phyloP scores from a whole-genome alignment of 2,888 invertebrate species.

The Altica lythri region DNA sequence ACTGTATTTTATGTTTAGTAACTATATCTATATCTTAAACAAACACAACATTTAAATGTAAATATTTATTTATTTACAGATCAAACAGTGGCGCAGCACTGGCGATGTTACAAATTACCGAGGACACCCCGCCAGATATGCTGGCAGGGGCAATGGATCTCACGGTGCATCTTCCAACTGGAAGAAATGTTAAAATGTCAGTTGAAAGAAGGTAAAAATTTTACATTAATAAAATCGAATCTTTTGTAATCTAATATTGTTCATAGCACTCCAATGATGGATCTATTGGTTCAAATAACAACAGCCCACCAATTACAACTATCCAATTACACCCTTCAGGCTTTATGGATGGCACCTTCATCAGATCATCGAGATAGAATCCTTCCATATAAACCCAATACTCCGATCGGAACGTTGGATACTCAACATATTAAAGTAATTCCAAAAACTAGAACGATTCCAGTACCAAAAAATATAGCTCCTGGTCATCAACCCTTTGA shows the following conservation, averaged over 20 bases:
- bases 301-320: slow-evolving; percentile 71
- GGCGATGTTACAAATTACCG: slow-evolving; percentile 63
- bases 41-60: slow-evolving; percentile 5
- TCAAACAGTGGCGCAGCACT: slow-evolving; percentile 48
- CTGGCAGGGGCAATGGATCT: slow-evolving; percentile 72
- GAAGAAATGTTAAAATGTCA: slow-evolving; percentile 60
- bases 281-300: slow-evolving; percentile 73
- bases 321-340: slow-evolving; percentile 68
- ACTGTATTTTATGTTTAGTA: no score
- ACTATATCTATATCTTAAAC: not conserved
- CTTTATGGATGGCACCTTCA: slow-evolving; percentile 61
- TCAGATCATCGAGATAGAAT: slow-evolving; percentile 60
- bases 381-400: slow-evolving; percentile 73
- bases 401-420: slow-evolving; percentile 68
- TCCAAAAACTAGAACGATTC: slow-evolving; percentile 47
- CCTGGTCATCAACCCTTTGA: slow-evolving; percentile 65
- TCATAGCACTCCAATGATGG: slow-evolving; percentile 78
- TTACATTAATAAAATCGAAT: not conserved
- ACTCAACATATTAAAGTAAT: slow-evolving; percentile 57
- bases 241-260: not conserved
- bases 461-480: slow-evolving; percentile 38
- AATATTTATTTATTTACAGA: slow-evolving; percentile 36
- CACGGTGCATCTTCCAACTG: slow-evolving; percentile 65
- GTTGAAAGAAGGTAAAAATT: slow-evolving; percentile 62
- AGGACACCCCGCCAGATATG: slow-evolving; percentile 72